Percentiles rank a stretch among this genome's conserved stretches.
Conservation (phyloP, 1,140 invertebrate genomes). For the Drosophila aff. region DNA sequence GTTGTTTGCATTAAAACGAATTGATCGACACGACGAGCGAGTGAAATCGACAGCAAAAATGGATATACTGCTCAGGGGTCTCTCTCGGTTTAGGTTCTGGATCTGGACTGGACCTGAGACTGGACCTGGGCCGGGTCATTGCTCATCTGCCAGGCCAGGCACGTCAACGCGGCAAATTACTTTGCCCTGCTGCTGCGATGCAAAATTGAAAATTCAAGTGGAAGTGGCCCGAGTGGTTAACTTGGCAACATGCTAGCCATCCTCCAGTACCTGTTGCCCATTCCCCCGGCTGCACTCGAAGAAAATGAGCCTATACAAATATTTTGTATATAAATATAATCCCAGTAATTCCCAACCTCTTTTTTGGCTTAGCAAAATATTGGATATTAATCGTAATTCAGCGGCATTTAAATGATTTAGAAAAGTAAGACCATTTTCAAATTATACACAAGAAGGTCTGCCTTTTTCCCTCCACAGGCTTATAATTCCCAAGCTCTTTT, state of each 20-base stretch:
- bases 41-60: constrained; percentile 44
- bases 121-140: constrained; percentile 58
- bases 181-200: constrained; percentile 71
- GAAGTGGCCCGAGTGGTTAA: constrained; percentile 65
- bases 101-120: constrained; percentile 1
- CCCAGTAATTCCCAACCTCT: not conserved
- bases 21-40: constrained; percentile 79
- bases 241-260: constrained; percentile 77
- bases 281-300: not conserved
- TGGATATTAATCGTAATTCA: too few species aligned
- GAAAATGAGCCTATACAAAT: not conserved
- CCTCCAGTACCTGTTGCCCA: constrained; percentile 7
- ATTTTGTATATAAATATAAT: not conserved
- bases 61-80: constrained; percentile 1
- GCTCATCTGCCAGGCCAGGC: constrained; percentile 81
- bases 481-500: not conserved
- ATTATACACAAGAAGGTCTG: not conserved
- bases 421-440: not conserved
- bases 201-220: constrained; percentile 81
- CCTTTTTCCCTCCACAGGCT: not conserved
- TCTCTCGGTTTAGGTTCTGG: not conserved
- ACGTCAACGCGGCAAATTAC: constrained; percentile 83
- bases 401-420: not conserved
- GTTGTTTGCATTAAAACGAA: constrained; percentile 83
- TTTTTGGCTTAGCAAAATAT: too few species aligned